Percentiles rank a stretch among this genome's conserved stretches.
phyloP scores from a whole-genome alignment of 2,113 vertebrate genomes.

The Mus musculus region DNA sequence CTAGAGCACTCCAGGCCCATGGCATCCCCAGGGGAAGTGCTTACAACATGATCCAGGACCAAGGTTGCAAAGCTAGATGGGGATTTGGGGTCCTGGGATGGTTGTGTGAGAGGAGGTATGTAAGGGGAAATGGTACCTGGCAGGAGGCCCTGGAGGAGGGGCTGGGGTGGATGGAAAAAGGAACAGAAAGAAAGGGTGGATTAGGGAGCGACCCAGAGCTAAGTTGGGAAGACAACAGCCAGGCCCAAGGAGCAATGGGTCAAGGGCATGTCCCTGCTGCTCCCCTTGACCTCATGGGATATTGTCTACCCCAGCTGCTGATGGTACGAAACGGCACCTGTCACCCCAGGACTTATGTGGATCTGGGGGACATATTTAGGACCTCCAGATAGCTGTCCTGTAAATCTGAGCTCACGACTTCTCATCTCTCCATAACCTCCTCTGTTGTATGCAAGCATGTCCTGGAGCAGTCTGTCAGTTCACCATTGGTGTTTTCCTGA shows the following conservation, averaged over 20 bases:
- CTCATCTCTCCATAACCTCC: background rate
- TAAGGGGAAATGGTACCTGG: no score
- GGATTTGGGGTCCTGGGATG: background rate
- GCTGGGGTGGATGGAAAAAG: background rate
- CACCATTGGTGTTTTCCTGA: background rate
- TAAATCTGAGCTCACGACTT: background rate
- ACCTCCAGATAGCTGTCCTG: background rate
- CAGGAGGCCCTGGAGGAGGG: background rate
- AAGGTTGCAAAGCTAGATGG: background rate
- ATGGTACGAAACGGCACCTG: background rate
- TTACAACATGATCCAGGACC: background rate
- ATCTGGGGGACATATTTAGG: background rate
- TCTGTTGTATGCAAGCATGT: background rate
- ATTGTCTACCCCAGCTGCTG: background rate
- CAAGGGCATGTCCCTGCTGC: fast-evolving
- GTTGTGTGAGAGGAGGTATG: background rate
- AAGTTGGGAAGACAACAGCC: background rate
- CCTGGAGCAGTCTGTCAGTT: background rate
- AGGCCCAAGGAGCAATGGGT: background rate
- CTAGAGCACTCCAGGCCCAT: background rate
- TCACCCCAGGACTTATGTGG: background rate
- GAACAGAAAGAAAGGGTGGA: background rate
- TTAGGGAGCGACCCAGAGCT: background rate
- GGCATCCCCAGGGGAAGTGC: background rate
- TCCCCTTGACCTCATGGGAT: background rate